Percentiles rank a stretch among this genome's conserved stretches.
These are phyloP conservation scores for Hypomecis punctinalis DNA, from an alignment of 2,888 invertebrate genomes.

Conservation along the genomic window DNA sequence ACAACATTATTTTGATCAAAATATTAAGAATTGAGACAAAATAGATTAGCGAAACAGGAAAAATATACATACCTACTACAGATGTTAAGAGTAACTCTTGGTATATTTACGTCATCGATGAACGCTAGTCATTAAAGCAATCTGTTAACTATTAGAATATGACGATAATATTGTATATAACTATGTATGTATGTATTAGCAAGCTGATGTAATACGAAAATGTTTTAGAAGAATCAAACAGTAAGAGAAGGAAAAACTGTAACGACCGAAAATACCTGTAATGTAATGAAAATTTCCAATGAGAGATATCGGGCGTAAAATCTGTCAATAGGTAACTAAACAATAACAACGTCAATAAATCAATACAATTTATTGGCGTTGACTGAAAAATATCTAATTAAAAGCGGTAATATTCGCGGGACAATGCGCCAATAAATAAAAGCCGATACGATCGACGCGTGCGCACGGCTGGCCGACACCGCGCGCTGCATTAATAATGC, in stretches of 20 bases:
- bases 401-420: slow-evolving; percentile 49
- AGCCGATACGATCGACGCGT: slow-evolving; percentile 62
- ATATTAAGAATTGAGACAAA: slow-evolving; percentile 18
- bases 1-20: neutral
- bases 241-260: too few relatives aligned
- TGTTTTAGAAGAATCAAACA: too few relatives aligned
- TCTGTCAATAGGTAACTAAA: neutral
- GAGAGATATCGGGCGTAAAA: too few relatives aligned
- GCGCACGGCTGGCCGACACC: slow-evolving; percentile 43
- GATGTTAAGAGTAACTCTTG: neutral
- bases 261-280: too few relatives aligned
- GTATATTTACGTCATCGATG: too few relatives aligned
- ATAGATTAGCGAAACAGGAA: neutral
- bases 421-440: slow-evolving; percentile 67
- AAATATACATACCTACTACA: neutral
- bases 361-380: slow-evolving; percentile 26
- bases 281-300: too few relatives aligned
- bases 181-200: too few relatives aligned
- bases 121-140: too few relatives aligned
- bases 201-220: too few relatives aligned
- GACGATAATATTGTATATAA: too few relatives aligned
- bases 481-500: slow-evolving; percentile 43
- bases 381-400: slow-evolving; percentile 50
- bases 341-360: slow-evolving; percentile 18
- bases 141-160: too few relatives aligned